These are phyloP conservation scores for Mantis religiosa DNA, from an alignment of 2,888 invertebrate genomes.

Conservation along the genomic window DNA sequence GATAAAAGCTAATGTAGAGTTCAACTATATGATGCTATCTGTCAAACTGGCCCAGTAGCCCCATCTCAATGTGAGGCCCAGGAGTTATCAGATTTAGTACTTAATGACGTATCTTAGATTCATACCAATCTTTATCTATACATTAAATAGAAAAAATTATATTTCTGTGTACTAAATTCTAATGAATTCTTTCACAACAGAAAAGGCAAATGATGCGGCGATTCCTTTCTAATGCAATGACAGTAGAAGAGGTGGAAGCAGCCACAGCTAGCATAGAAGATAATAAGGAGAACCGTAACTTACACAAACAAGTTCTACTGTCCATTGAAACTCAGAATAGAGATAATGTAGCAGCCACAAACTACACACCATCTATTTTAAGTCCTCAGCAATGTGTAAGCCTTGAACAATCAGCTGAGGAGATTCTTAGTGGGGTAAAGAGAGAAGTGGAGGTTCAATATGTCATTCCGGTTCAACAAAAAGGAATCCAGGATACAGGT, in stretches of 20 bases:
- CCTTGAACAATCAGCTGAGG: conserved; percentile 54
- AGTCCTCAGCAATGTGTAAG: conserved; percentile 34
- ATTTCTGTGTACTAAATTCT: not conserved
- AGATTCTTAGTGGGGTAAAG: conserved; percentile 57
- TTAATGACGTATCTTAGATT: not conserved
- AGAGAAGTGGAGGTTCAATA: conserved; percentile 58
- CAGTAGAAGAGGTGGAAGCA: conserved; percentile 49
- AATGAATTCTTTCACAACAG: not conserved
- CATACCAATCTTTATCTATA: too few species aligned
- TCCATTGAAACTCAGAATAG: not conserved
- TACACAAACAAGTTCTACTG: not conserved
- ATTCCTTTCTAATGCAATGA: conserved; percentile 32
- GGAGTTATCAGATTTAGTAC: too few species aligned
- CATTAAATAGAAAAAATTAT: too few species aligned
- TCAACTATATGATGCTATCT: too few species aligned
- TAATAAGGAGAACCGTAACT: conserved; percentile 27
- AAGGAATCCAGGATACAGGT: not conserved
- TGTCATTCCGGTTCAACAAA: conserved; percentile 27
- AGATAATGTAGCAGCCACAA: not conserved
- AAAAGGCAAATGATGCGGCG: conserved; percentile 17
- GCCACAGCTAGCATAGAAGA: conserved; percentile 53
- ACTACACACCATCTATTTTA: not conserved
- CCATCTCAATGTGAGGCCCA: too few species aligned
- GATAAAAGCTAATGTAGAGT: too few species aligned
- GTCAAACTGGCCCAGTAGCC: too few species aligned